phyloP scores from a whole-genome alignment of 2,888 invertebrate genomes.

The Polydesmus complanatus region DNA sequence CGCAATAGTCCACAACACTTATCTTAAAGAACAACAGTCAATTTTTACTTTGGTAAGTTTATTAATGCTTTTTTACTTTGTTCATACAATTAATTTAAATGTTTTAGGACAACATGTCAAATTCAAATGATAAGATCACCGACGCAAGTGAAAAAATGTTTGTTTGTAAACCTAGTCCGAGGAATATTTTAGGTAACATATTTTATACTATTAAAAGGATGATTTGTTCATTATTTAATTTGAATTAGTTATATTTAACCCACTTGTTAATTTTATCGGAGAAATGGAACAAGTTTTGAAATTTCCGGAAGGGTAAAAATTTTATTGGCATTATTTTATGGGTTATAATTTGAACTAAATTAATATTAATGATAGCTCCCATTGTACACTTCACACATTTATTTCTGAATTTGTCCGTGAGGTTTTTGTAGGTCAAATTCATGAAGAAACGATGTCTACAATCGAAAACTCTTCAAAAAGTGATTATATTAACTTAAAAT shows the following conservation, averaged over 20 bases:
- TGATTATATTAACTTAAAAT: no score
- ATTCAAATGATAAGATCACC: constrained; percentile 22
- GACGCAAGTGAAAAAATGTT: constrained; percentile 41
- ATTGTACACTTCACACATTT: constrained; percentile 68
- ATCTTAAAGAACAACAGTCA: constrained; percentile 36
- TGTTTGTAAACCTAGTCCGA: constrained; percentile 48
- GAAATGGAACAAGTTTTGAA: constrained; percentile 60
- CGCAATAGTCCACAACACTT: constrained; percentile 41
- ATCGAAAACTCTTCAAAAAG: constrained; percentile 59
- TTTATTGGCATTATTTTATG: not conserved
- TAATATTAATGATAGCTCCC: constrained; percentile 29
- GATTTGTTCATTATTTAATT: constrained; percentile 27
- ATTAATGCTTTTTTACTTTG: constrained; percentile 1
- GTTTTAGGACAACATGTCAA: constrained; percentile 11
- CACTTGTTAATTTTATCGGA: constrained; percentile 65
- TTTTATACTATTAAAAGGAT: not conserved
- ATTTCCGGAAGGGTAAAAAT: constrained; percentile 22
- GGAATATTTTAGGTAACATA: constrained; percentile 34
- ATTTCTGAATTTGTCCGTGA: constrained; percentile 74
- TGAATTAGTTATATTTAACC: constrained; percentile 63
- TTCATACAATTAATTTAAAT: not conserved
- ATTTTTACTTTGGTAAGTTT: constrained; percentile 9
- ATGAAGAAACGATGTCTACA: constrained; percentile 45
- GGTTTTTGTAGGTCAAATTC: constrained; percentile 66
- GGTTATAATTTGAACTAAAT: not conserved